Percentiles rank a stretch among this genome's conserved stretches.
Conservation (phyloP, 2,113 vertebrate species). For the Limnothrissa miodon region DNA sequence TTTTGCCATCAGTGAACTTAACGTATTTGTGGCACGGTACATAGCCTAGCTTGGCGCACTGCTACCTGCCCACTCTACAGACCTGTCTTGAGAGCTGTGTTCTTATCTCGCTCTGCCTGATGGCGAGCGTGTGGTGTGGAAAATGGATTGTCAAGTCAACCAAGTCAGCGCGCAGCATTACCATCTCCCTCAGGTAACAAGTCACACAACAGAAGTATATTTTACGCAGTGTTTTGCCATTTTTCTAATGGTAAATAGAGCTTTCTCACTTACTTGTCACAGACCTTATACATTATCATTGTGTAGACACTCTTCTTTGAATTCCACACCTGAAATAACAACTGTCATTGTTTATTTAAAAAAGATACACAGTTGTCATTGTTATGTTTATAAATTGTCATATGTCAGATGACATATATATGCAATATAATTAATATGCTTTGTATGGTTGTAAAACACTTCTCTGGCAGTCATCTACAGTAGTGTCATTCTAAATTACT, state of each 20-base stretch:
- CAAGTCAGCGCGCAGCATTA: slow-evolving; percentile 22
- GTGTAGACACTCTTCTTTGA: not conserved
- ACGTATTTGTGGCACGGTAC: slow-evolving; percentile 41
- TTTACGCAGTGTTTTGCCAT: slow-evolving; percentile 5
- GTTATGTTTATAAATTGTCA: not conserved
- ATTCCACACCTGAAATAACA: not conserved
- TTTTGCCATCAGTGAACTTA: not conserved
- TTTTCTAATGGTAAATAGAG: not conserved
- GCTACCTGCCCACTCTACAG: slow-evolving; percentile 15
- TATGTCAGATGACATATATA: not conserved
- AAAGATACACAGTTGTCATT: not conserved
- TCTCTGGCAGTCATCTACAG: not conserved
- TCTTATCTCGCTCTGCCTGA: slow-evolving; percentile 28
- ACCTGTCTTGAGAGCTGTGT: not conserved
- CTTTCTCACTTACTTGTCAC: not conserved
- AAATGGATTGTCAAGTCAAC: slow-evolving; percentile 40
- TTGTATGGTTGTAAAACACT: not conserved
- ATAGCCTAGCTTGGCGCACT: not conserved
- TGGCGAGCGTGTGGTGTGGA: slow-evolving; percentile 25
- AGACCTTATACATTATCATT: not conserved
- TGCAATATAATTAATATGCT: not conserved
- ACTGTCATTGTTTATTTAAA: not conserved
- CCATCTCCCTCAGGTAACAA: slow-evolving; percentile 22
- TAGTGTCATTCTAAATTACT: not conserved
- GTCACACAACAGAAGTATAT: slow-evolving; percentile 22